A percentile compares a stretch with the other conserved stretches of the same genome.
Evolutionary conservation across 2,797 vertebrate genomes (phyloP).

Genomic region (Ptychobarbus kaznakovi): DNA sequence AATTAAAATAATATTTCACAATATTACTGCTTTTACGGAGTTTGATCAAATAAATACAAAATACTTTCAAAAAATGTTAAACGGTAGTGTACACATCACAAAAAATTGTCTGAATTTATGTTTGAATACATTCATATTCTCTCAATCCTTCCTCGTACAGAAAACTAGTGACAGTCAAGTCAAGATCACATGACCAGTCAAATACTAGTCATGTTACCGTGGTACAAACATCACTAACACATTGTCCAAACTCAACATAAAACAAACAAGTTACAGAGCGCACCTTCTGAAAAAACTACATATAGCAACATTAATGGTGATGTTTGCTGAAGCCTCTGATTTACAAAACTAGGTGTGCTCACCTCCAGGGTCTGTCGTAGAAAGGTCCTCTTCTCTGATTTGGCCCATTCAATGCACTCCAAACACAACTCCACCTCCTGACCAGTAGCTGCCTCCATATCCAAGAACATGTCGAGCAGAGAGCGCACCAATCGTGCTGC

Average conservation of each 20-base stretch:
- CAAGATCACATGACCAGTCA: not conserved
- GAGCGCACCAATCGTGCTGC: constrained; percentile 93
- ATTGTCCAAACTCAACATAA: not conserved
- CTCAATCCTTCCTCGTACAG: not conserved
- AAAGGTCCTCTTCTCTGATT: constrained; percentile 96
- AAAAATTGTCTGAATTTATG: no score
- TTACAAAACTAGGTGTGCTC: constrained; percentile 51
- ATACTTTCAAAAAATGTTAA: no score
- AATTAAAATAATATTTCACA: no score
- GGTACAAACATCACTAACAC: not conserved
- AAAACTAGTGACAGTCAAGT: not conserved
- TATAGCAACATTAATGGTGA: not conserved
- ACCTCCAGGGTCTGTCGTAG: constrained; percentile 96
- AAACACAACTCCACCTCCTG: constrained; percentile 97
- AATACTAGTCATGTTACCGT: not conserved
- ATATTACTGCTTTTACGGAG: no score
- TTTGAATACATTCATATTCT: not conserved
- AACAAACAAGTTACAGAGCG: not conserved
- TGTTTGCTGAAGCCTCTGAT: not conserved
- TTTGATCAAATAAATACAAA: no score
- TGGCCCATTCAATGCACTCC: constrained; percentile 98
- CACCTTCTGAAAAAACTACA: not conserved
- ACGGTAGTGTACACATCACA: no score
- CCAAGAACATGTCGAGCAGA: constrained; percentile 93
- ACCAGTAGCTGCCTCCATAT: constrained; percentile 97